Evolutionary conservation across 2,113 vertebrate species (phyloP).

Genomic region (mouse (Mus musculus)): GRCm39 chr4:106226001-106226500

Average conservation of each 20-base stretch:
- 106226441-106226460: neutral
- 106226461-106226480: constrained; percentile 14
- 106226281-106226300: neutral
- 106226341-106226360: neutral
- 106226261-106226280: neutral
- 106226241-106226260: neutral
- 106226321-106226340: neutral
- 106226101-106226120: neutral
- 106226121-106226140: neutral
- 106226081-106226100: constrained; percentile 16
- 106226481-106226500: neutral
- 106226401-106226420: neutral
- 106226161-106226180: neutral
- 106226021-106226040: constrained; percentile 91
- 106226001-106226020: constrained; percentile 92
- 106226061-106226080: constrained; percentile 93
- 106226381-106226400: neutral
- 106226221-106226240: neutral
- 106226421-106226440: neutral
- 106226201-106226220: constrained; percentile 9
- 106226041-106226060: constrained; percentile 97
- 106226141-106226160: neutral
- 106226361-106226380: neutral
- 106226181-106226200: neutral
- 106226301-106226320: neutral